Base-by-base conservation (phyloP, 2,888 invertebrate species). In the Agrotis exclamationis region DNA sequence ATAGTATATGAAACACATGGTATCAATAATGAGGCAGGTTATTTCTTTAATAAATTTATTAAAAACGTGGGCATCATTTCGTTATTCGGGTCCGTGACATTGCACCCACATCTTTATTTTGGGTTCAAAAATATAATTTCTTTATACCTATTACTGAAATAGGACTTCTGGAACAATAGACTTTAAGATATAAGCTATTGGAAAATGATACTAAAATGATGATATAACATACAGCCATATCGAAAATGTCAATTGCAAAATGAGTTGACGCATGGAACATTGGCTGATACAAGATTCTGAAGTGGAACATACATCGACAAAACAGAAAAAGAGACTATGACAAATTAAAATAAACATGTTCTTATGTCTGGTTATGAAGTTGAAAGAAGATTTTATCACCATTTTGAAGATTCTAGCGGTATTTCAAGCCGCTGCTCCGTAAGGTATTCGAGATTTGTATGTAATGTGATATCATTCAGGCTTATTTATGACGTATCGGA, bases 1-100 rank as follows among this genome's bases (percentile, higher is more conserved):
- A 9, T 13, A 13, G 18, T 63, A 44, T 54, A 48, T 18, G 16
- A 18, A 58, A 58, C 44, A 58, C 1, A 48, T 74, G n/a, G 14
- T 20, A 5, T 20, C 18, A 62, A 53, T 20, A 2, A 20, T n/a
- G 6, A 22, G 48, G 6, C n/a, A 53, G 5, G 28, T 44, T 53
- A 6, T 62, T 48, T 70, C 39, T 33, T 54, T 2, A 24, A 64
- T 20, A 57, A 65, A 51, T 51, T 20, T 0, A 14, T 9, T 16
- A 56, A 57, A 33, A 24, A 20, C 11, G 14, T 39, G 16, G 5
- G 16, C 22, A 6, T 14, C 0, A 47, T 24, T 60, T 48, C 3
- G 14, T 48, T n/a, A 4, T n/a, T 7, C 60, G 3, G 2, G 16
- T 16, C 6, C 9, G 5, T 48, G 22, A n/a, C 16, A 16, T 6